Percentiles rank a stretch among this genome's conserved stretches.
Evolutionary conservation across 1,140 invertebrate species (phyloP).

Genomic region (Mylabris phalerata): DNA sequence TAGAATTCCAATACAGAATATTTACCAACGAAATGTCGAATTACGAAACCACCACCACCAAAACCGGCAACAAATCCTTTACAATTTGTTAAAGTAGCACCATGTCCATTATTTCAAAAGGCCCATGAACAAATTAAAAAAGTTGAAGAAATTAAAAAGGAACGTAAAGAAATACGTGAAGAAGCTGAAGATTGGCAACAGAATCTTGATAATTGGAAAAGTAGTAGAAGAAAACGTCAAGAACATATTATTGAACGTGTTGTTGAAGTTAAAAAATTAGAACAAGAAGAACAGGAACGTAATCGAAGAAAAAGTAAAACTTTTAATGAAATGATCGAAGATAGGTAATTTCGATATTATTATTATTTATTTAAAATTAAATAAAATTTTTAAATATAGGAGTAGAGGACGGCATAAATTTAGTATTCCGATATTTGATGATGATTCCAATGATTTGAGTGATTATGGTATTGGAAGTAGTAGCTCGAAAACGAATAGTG

Average conservation of each 20-base stretch:
- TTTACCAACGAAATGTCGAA: constrained; percentile 40
- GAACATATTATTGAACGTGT: constrained; percentile 84
- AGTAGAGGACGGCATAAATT: constrained; percentile 48
- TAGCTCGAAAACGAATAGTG: constrained; percentile 65
- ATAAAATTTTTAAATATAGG: constrained; percentile 18
- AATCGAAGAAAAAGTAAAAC: constrained; percentile 76
- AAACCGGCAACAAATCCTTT: constrained; percentile 77
- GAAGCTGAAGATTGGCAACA: constrained; percentile 91
- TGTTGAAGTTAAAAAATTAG: constrained; percentile 78
- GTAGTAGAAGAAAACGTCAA: constrained; percentile 78
- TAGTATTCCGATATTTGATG: constrained; percentile 56
- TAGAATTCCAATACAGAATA: constrained; percentile 40
- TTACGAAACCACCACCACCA: constrained; percentile 53
- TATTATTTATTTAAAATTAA: background rate
- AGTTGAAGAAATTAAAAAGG: constrained; percentile 75
- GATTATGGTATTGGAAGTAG: constrained; percentile 74
- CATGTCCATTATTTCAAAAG: constrained; percentile 73
- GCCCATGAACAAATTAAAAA: constrained; percentile 80
- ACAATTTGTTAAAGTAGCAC: constrained; percentile 82
- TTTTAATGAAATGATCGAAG: constrained; percentile 90
- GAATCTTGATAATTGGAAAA: constrained; percentile 93
- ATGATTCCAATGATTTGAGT: constrained; percentile 73
- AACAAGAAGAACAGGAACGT: constrained; percentile 67
- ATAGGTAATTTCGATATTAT: constrained; percentile 52
- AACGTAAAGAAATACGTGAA: constrained; percentile 64